Evolutionary conservation across 2,888 invertebrate genomes (phyloP).

Genomic region (Listrodromus nycthemerus): DNA sequence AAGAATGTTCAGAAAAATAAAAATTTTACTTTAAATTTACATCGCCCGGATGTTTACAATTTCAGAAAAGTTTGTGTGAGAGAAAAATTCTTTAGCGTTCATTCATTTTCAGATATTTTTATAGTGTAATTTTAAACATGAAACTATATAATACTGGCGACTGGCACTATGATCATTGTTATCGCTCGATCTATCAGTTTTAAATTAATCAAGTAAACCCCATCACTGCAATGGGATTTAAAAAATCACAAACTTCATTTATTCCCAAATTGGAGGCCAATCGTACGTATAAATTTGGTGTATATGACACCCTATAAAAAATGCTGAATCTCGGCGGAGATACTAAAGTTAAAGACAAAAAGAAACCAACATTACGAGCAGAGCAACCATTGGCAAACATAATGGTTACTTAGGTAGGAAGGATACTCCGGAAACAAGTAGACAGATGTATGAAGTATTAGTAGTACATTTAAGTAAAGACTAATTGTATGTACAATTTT

Average conservation of each 20-base stretch:
- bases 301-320: not conserved
- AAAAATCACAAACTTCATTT: not conserved
- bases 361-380: constrained; percentile 6
- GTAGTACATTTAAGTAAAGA: constrained; percentile 20
- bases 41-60: too few relatives aligned
- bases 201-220: not conserved
- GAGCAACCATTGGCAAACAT: constrained; percentile 13
- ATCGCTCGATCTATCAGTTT: not conserved
- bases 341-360: constrained; percentile 5
- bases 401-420: not conserved
- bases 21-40: too few relatives aligned
- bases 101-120: too few relatives aligned
- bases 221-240: not conserved
- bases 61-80: too few relatives aligned
- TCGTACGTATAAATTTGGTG: not conserved
- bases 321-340: not conserved
- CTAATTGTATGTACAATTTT: constrained; percentile 2
- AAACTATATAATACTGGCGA: not conserved
- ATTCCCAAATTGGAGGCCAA: not conserved
- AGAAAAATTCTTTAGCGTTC: too few relatives aligned
- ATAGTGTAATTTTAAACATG: too few relatives aligned
- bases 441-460: constrained; percentile 15
- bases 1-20: too few relatives aligned
- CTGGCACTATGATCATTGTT: not conserved
- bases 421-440: constrained; percentile 15